Conservation (phyloP, 1,140 invertebrate species). For the Macrobrachium nipponense region DNA sequence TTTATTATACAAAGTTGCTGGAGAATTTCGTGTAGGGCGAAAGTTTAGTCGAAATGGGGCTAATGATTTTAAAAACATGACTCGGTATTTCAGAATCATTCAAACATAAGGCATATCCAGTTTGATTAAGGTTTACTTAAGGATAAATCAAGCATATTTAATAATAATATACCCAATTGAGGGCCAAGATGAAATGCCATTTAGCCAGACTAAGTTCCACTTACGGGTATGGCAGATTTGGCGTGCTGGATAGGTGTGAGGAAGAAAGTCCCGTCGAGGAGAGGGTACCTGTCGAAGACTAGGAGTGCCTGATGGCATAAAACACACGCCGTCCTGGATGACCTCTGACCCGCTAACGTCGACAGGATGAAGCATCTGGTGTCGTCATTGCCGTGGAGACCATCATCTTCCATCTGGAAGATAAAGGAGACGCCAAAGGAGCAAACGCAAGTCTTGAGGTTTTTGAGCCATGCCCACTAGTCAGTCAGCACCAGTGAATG, state of each 20-base stretch:
- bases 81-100: no score
- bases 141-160: no score
- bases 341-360: slow-evolving; percentile 85
- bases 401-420: slow-evolving; percentile 93
- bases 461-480: not conserved
- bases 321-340: slow-evolving; percentile 85
- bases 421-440: slow-evolving; percentile 57
- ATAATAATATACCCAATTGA: no score
- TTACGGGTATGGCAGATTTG: slow-evolving; percentile 84
- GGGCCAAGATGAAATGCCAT: no score
- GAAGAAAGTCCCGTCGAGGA: slow-evolving; percentile 98
- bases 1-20: no score
- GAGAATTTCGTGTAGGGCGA: not conserved
- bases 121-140: no score
- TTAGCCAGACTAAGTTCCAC: slow-evolving; percentile 60
- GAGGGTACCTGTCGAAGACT: slow-evolving; percentile 95
- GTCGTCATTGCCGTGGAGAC: slow-evolving; percentile 96
- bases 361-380: slow-evolving; percentile 93
- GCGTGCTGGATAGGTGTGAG: slow-evolving; percentile 90
- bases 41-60: not conserved
- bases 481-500: no score
- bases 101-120: no score
- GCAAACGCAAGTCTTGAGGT: slow-evolving; percentile 63
- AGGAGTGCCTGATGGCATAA: slow-evolving; percentile 88
- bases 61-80: no score